phyloP scores from a whole-genome alignment of 2,113 vertebrate species.

The Vicugna pacos region DNA sequence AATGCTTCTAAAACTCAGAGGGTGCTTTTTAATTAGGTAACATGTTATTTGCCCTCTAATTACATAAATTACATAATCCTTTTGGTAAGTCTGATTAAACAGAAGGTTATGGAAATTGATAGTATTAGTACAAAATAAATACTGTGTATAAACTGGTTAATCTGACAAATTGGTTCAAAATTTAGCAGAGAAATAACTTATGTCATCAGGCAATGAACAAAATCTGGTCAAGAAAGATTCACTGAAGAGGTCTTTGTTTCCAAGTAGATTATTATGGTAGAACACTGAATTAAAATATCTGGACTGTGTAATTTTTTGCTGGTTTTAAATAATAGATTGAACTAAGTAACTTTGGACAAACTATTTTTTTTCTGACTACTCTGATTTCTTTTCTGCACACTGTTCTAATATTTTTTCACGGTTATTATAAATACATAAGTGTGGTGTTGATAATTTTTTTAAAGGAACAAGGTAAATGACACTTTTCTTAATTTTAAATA shows the following conservation, averaged over 20 bases:
- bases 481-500: conserved; percentile 14
- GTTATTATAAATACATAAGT: background rate
- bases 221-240: background rate
- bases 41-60: background rate
- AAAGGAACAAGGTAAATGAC: background rate
- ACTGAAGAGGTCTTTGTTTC: conserved; percentile 37
- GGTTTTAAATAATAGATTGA: background rate
- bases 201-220: background rate
- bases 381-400: background rate
- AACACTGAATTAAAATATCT: background rate
- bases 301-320: background rate
- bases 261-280: background rate
- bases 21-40: background rate
- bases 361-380: background rate
- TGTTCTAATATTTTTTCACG: background rate
- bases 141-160: background rate
- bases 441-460: background rate
- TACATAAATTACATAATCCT: background rate
- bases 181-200: background rate
- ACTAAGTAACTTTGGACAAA: background rate
- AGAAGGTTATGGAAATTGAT: conserved; percentile 6
- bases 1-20: conserved; percentile 1
- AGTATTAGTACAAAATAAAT: background rate
- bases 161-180: background rate
- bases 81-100: conserved; percentile 52